Conservation (phyloP, 2,113 vertebrate species). For the Hucho hucho region DNA sequence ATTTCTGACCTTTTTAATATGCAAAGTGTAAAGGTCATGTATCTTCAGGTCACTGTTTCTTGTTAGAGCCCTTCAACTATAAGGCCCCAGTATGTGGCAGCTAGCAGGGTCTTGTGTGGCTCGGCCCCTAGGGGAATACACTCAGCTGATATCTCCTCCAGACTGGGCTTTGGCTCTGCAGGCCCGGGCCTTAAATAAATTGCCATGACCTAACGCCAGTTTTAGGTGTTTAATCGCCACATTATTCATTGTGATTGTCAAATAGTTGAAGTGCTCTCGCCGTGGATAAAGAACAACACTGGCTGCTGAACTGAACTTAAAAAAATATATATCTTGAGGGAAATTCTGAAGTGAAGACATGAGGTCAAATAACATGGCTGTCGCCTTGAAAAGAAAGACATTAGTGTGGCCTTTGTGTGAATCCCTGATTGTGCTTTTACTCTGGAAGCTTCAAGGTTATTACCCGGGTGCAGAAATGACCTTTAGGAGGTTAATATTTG, state of each 20-base stretch:
- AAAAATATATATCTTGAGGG: too few relatives aligned
- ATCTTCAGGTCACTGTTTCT: too few relatives aligned
- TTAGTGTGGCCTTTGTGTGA: conserved; percentile 64
- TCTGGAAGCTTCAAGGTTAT: conserved; percentile 62
- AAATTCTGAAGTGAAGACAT: conserved; percentile 56
- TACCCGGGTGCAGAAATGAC: conserved; percentile 59
- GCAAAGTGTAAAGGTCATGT: background rate
- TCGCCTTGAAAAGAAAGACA: conserved; percentile 51
- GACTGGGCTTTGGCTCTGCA: conserved; percentile 43
- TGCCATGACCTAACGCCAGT: conserved; percentile 50
- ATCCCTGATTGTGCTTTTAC: conserved; percentile 63
- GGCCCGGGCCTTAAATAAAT: conserved; percentile 57
- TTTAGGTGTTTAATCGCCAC: conserved; percentile 66
- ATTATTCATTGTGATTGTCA: conserved; percentile 68
- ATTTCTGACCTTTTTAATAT: background rate
- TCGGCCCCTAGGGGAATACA: background rate
- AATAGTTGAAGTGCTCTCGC: conserved; percentile 55
- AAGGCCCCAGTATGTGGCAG: background rate
- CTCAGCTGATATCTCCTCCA: conserved; percentile 60
- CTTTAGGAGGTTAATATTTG: conserved; percentile 56
- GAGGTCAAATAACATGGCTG: conserved; percentile 65
- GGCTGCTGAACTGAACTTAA: conserved; percentile 3
- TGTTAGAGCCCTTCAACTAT: background rate
- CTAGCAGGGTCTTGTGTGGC: background rate
- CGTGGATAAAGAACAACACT: conserved; percentile 67